A percentile compares a stretch with the other conserved stretches of the same genome.
Conservation (phyloP, 37 sponge, comb jelly and placozoan species). For the Ianthella basta region DNA sequence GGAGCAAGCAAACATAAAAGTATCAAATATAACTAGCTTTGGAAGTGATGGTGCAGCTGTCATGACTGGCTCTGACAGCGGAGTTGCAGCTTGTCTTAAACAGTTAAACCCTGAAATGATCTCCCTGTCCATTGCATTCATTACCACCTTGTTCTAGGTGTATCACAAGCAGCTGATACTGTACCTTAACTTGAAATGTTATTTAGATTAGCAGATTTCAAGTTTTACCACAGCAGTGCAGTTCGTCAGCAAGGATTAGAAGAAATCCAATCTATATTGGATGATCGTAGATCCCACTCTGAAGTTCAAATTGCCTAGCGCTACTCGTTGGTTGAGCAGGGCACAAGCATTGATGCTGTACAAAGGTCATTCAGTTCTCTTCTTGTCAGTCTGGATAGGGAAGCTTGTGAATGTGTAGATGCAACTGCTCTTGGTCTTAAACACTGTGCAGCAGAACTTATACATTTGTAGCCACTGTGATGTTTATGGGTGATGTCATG, state of each 20-base stretch:
- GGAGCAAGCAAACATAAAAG: not conserved
- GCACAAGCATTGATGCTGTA: conserved; percentile 33
- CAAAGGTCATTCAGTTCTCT: conserved; percentile 44
- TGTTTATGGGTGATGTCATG: too few species aligned
- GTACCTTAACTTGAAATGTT: conserved; percentile 43
- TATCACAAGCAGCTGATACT: conserved; percentile 37
- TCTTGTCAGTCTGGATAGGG: conserved; percentile 30
- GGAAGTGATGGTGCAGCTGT: conserved; percentile 57
- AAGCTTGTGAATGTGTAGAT: conserved; percentile 30
- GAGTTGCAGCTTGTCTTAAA: conserved; percentile 45
- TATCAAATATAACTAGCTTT: conserved; percentile 27
- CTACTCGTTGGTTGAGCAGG: conserved; percentile 54
- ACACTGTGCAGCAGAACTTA: too few species aligned
- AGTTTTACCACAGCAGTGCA: conserved; percentile 48
- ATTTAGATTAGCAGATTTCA: conserved; percentile 21
- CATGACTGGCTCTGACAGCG: conserved; percentile 31
- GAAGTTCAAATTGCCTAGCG: conserved; percentile 36
- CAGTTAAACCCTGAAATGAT: conserved; percentile 22
- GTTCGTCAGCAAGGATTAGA: conserved; percentile 42
- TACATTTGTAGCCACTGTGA: too few species aligned
- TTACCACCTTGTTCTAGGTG: conserved; percentile 45
- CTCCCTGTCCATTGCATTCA: conserved; percentile 44
- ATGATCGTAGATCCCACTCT: conserved; percentile 37
- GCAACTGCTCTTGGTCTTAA: conserved; percentile 41
- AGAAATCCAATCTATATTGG: conserved; percentile 47